These are phyloP conservation scores for Melanophora roralis DNA, from an alignment of 2,888 invertebrate genomes.

Conservation along the genomic window DNA sequence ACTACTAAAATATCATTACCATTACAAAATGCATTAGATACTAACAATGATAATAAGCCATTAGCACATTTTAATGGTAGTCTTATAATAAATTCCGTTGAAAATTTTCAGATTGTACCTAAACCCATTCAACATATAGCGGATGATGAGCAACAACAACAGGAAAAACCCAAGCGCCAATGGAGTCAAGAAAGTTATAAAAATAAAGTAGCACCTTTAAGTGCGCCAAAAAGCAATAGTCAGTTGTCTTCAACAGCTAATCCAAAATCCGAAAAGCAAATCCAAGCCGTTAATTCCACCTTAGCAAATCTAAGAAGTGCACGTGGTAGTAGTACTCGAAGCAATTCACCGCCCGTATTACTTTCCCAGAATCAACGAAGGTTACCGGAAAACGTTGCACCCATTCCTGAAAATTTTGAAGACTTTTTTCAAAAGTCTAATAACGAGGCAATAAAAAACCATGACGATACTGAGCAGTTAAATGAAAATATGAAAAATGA, in stretches of 20 bases:
- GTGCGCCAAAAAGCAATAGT: constrained; percentile 69
- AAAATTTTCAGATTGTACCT: constrained; percentile 78
- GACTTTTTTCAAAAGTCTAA: constrained; percentile 65
- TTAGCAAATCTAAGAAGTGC: constrained; percentile 55
- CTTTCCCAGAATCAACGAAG: constrained; percentile 69
- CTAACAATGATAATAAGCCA: constrained; percentile 58
- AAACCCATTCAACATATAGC: constrained; percentile 66
- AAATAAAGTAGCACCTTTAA: constrained; percentile 70
- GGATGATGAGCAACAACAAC: constrained; percentile 43
- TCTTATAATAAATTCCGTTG: constrained; percentile 77
- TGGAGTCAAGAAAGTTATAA: constrained; percentile 63
- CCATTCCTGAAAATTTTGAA: constrained; percentile 76
- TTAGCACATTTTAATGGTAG: constrained; percentile 68
- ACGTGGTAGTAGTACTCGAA: constrained; percentile 63
- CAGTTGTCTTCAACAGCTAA: constrained; percentile 61
- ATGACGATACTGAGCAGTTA: constrained; percentile 59
- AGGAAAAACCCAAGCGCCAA: constrained; percentile 39
- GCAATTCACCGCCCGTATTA: constrained; percentile 59
- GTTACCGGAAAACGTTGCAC: constrained; percentile 75
- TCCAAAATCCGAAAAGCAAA: constrained; percentile 56
- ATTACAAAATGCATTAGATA: constrained; percentile 49
- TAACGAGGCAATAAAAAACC: constrained; percentile 68
- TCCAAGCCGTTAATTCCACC: constrained; percentile 50
- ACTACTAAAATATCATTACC: constrained; percentile 46
- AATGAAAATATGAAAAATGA: constrained; percentile 68